Base-by-base conservation (phyloP, 2,113 vertebrate genomes). In the Gasterosteus nipponicus region DNA sequence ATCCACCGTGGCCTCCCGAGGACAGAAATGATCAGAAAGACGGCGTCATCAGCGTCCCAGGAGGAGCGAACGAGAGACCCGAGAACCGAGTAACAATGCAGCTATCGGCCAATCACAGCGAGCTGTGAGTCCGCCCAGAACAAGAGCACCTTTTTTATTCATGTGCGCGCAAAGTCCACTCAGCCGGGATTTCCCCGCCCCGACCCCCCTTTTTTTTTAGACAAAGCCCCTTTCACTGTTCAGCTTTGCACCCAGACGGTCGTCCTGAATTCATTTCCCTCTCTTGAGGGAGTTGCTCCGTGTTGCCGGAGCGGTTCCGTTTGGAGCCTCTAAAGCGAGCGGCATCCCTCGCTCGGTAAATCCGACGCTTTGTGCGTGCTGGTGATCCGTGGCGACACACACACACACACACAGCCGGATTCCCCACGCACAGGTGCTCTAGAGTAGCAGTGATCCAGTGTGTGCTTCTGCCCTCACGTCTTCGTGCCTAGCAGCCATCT, bases 191-290 rank as follows among this genome's bases (percentile, higher is more conserved):
- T 80, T 58, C 62, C 38, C 71, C 71, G 33, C 63, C 58, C 29
- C 58, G 76, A 84, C 66, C 76, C 22, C 22, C 22, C 1, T 26
- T 26, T 26, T 26, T 87, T 86, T 69, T 11, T 6, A 75, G 38
- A 78, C 67, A 64, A 81, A 82, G 56, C 46, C 61, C 22, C 42
- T 74, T 80, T 65, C 59, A 67, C 79, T 64, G 35, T 81, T 83
- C 65, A 71, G 49, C 72, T 57, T 39, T 59, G 73, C 77, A 51
- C 31, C 65, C 72, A 38, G 59, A 80, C 69, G 65, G 64, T 66
- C 84, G 87, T 79, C 75, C 76, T 31, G 65, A 83, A 54, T 78
- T 78, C 76, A 68, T 77, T 86, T 85, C 16, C 75, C 12, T 82
- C 70, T 67, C 8, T 26, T 26, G 22, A 26, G 22, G 22, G 22